Percentiles rank a stretch among this genome's conserved stretches.
Evolutionary conservation across 92 coral and sea anemone genomes (phyloP).

Genomic region (Ricordea florida): DNA sequence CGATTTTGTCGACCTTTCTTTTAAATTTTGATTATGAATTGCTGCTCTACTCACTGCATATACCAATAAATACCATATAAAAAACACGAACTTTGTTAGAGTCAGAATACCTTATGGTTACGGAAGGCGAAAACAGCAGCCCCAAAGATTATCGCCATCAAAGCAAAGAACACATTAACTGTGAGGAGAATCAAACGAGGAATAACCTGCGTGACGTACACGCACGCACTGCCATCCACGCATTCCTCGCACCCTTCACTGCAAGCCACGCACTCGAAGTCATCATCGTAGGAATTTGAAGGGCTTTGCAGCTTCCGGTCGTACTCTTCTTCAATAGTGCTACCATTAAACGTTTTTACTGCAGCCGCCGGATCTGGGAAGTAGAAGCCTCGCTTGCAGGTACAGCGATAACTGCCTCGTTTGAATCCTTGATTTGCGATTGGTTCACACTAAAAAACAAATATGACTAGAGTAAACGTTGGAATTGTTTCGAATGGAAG

Average conservation of each 20-base stretch:
- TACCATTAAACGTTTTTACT: conserved; percentile 77
- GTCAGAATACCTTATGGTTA: conserved; percentile 61
- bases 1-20: too few species aligned
- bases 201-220: conserved; percentile 34
- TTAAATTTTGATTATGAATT: too few species aligned
- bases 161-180: conserved; percentile 48
- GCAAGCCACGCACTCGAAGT: conserved; percentile 79
- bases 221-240: conserved; percentile 70
- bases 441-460: conserved; percentile 79
- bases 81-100: neutral
- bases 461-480: too few species aligned
- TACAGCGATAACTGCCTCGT: conserved; percentile 90
- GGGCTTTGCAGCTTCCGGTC: conserved; percentile 35
- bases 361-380: conserved; percentile 48
- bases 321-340: conserved; percentile 68
- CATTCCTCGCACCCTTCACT: conserved; percentile 92
- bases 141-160: conserved; percentile 68
- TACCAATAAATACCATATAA: neutral
- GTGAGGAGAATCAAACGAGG: conserved; percentile 58
- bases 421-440: conserved; percentile 84
- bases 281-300: conserved; percentile 38
- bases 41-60: too few species aligned
- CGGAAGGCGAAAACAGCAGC: conserved; percentile 52
- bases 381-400: conserved; percentile 83
- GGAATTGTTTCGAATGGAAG: too few species aligned